These are phyloP conservation scores for Nymphalis polychloros DNA, from an alignment of 2,888 invertebrate genomes.

Conservation along the genomic window DNA sequence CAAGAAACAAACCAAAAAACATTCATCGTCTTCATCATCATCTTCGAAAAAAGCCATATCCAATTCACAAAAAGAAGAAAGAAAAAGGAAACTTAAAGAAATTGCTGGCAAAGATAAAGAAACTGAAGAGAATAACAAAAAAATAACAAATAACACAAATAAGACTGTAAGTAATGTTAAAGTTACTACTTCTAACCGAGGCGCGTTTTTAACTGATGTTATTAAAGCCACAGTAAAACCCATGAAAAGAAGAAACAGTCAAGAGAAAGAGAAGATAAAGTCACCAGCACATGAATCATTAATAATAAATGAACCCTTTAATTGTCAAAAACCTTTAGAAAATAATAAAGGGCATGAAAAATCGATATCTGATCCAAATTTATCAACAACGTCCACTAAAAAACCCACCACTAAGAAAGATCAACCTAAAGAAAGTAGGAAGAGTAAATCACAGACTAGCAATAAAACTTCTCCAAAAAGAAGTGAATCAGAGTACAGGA, in stretches of 20 bases:
- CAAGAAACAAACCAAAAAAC: constrained; percentile 48
- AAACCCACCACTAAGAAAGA: constrained; percentile 10
- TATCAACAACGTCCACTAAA: constrained; percentile 12
- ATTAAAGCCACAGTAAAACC: constrained; percentile 51
- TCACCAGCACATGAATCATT: constrained; percentile 30
- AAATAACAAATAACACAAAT: constrained; percentile 22
- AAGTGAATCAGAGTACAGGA: constrained; percentile 22
- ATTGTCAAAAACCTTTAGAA: constrained; percentile 2
- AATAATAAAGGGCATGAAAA: not conserved
- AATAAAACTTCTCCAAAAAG: constrained; percentile 1
- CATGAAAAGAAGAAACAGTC: constrained; percentile 50
- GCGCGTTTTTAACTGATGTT: constrained; percentile 76
- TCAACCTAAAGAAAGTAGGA: constrained; percentile 18
- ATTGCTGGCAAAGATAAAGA: constrained; percentile 66
- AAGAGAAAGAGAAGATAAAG: constrained; percentile 33
- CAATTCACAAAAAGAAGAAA: constrained; percentile 66
- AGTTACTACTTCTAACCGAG: constrained; percentile 77
- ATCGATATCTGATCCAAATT: constrained; percentile 18
- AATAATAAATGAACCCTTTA: constrained; percentile 7
- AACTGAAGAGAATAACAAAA: constrained; percentile 43
- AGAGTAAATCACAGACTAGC: constrained; percentile 18
- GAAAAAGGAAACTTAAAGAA: constrained; percentile 77
- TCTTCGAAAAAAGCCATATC: constrained; percentile 51
- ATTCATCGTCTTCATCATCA: constrained; percentile 39
- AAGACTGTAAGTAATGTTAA: constrained; percentile 66